Evolutionary conservation across 2,888 invertebrate species (phyloP), one percentile per base, ranked within the genome.

Genomic region (Dioctria linearis): DNA sequence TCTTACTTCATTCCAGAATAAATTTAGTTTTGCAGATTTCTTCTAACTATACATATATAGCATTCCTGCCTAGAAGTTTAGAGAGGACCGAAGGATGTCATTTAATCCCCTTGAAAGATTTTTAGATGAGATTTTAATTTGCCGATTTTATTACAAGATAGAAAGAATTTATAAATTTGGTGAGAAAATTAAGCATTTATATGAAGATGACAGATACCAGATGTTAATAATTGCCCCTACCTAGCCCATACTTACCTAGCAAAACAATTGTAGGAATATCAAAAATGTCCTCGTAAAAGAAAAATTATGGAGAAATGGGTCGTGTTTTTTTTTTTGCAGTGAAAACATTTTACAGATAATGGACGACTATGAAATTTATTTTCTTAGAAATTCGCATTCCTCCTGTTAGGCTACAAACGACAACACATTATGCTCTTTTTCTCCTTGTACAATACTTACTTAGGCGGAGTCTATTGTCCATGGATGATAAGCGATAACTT

Each of bases 51-150:
- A 25, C 25, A 25, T 25, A 25, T 25, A 25, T 25, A 25, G 25
- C 25, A 25, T 25, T 25, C 5, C 46, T 46, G 46, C 46, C 46
- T 46, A 8, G 8, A 46, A 46, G 25, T 25, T 25, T 46, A 8
- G 46, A 46, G 46, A 46, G 8, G 5, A 46, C 46, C 46, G 8
- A 46, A 46, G 11, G 9, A 51, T 51, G 71, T n/a, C 25, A 54
- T 71, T 71, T 71, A 51, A 71, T 71, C 71, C 54, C 37, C 71
- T 71, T 61, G 25, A 61, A 76, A 76, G 43, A 42, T 13, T 80
- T 67, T 67, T 67, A 69, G 63, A 80, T 81, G 81, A 80, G 76
- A 81, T 81, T 81, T 81, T 81, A 81, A 81, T 81, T 81, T 80
- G 51, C 61, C 76, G 81, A 80, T 80, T 81, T 81, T 81, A 80